Percentiles rank a stretch among this genome's conserved stretches.
Conservation (phyloP, 2,113 vertebrate species). For the Centropus bengalensis region DNA sequence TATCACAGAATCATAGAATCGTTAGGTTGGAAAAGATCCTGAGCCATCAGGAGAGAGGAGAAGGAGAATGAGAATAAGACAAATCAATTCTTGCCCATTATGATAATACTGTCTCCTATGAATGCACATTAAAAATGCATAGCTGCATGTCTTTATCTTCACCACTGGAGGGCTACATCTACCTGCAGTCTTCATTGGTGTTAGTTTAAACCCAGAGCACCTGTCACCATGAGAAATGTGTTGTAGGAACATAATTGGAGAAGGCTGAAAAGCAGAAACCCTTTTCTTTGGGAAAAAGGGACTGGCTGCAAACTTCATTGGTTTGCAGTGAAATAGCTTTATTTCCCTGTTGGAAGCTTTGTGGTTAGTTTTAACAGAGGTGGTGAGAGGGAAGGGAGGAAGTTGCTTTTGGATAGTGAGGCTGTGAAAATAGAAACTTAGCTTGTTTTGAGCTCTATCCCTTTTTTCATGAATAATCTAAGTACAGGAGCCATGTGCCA, state of each 20-base stretch:
- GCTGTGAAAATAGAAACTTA: background rate
- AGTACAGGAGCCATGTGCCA: background rate
- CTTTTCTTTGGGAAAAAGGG: conserved; percentile 1
- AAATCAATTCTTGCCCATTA: accelerated
- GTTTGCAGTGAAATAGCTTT: background rate
- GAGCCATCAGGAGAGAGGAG: background rate
- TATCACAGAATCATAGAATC: too few relatives aligned
- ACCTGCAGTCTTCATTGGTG: background rate
- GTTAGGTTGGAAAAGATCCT: too few relatives aligned
- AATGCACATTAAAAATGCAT: background rate
- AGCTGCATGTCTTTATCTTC: background rate
- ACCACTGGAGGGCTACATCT: conserved; percentile 57
- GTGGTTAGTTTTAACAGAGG: background rate
- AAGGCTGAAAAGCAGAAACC: background rate
- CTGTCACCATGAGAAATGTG: background rate
- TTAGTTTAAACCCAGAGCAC: background rate
- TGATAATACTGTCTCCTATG: accelerated
- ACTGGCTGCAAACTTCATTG: background rate
- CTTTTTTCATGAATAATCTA: background rate
- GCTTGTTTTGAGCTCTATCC: background rate
- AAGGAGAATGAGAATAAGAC: background rate
- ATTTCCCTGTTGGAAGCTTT: background rate
- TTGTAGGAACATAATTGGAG: background rate
- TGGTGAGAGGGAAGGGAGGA: background rate
- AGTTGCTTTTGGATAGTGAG: background rate